phyloP scores from a whole-genome alignment of 2,797 vertebrate species.

The Diceros bicornis region DNA sequence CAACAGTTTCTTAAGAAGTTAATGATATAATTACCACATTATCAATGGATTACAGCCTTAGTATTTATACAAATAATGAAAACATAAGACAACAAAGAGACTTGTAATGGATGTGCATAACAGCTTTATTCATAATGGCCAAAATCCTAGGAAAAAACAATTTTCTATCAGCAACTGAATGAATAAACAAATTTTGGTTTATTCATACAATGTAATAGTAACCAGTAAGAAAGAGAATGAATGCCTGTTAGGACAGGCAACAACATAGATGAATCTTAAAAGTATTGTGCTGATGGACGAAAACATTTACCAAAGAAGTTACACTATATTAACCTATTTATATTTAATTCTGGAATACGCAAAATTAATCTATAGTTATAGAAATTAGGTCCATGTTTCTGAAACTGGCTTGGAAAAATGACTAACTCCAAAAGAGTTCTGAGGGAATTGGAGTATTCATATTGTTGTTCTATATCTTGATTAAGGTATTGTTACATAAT shows the following conservation, averaged over 20 bases:
- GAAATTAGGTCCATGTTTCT: background rate
- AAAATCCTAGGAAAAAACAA: background rate
- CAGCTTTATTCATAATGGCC: background rate
- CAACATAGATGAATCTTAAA: background rate
- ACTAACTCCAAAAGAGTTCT: background rate
- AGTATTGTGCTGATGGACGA: background rate
- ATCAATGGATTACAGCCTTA: background rate
- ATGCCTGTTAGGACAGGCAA: background rate
- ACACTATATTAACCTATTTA: background rate
- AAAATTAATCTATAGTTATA: background rate
- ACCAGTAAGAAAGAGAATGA: background rate
- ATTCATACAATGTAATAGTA: background rate
- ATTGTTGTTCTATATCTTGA: background rate
- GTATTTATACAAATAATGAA: background rate
- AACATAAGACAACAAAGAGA: background rate
- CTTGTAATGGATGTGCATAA: background rate
- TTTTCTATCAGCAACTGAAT: background rate
- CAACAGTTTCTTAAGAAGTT: background rate
- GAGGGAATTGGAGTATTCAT: background rate
- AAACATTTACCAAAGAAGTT: background rate
- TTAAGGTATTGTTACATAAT: background rate
- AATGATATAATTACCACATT: background rate
- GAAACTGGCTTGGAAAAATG: background rate
- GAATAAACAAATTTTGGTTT: background rate
- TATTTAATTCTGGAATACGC: background rate